Conservation (phyloP, 2,888 invertebrate genomes). For the Hydrotaea diabolus region DNA sequence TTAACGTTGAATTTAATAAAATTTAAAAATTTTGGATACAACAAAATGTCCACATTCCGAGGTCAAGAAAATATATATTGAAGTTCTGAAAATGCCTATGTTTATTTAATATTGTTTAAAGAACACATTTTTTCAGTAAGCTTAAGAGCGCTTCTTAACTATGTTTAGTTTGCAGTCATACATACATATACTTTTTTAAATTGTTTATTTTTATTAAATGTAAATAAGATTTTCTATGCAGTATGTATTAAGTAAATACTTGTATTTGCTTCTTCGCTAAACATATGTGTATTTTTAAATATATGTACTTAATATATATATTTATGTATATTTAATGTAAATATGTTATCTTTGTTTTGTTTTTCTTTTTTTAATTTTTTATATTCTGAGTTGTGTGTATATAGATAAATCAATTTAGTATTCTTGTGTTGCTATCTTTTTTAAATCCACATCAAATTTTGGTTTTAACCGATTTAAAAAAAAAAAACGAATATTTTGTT, state of each 20-base stretch:
- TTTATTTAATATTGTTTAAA: slow-evolving; percentile 31
- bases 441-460: slow-evolving; percentile 57
- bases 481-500: not conserved
- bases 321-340: slow-evolving; percentile 48
- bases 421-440: slow-evolving; percentile 52
- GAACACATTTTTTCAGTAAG: slow-evolving; percentile 52
- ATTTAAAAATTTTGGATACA: no score
- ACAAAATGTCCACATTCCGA: no score
- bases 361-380: slow-evolving; percentile 38
- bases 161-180: slow-evolving; percentile 21
- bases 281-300: slow-evolving; percentile 16
- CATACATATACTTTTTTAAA: slow-evolving; percentile 55
- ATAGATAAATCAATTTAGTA: slow-evolving; percentile 28
- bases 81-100: no score
- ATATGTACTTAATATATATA: slow-evolving; percentile 54
- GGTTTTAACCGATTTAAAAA: not conserved
- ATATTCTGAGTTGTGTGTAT: slow-evolving; percentile 36
- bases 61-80: no score
- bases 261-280: slow-evolving; percentile 41
- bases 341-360: slow-evolving; percentile 39
- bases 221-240: slow-evolving; percentile 7
- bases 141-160: slow-evolving; percentile 53
- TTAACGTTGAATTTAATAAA: no score
- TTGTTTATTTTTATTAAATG: slow-evolving; percentile 54
- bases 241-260: slow-evolving; percentile 14